Conservation (phyloP, 1,140 invertebrate species). For the Propsilocerus akamusi region DNA sequence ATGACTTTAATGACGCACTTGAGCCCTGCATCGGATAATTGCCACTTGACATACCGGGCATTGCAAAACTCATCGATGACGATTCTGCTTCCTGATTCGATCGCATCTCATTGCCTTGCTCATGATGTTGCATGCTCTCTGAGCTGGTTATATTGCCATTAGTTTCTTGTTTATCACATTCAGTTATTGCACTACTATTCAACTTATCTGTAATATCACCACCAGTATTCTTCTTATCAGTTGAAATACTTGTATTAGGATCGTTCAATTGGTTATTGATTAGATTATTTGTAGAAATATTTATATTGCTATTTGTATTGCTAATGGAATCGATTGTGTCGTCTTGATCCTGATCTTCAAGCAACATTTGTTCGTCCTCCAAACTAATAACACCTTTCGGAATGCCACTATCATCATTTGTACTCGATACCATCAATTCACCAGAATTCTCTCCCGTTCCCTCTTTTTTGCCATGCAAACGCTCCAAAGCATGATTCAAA, state of each 20-base stretch:
- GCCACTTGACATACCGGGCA: not conserved
- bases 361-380: slow-evolving; percentile 7
- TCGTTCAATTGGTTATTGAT: slow-evolving; percentile 1
- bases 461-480: slow-evolving; percentile 43
- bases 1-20: slow-evolving; percentile 14
- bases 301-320: slow-evolving; percentile 3
- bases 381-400: slow-evolving; percentile 1
- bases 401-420: slow-evolving; percentile 31
- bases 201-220: slow-evolving; percentile 7
- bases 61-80: not conserved
- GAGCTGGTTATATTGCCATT: slow-evolving; percentile 18
- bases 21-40: slow-evolving; percentile 8
- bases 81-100: slow-evolving; percentile 6
- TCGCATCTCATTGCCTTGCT: slow-evolving; percentile 11
- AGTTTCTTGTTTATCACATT: slow-evolving; percentile 10
- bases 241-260: not conserved
- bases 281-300: not conserved
- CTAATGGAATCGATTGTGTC: slow-evolving; percentile 41
- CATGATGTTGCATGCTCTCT: slow-evolving; percentile 22
- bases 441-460: slow-evolving; percentile 9
- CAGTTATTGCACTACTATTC: slow-evolving; percentile 13
- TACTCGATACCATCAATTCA: slow-evolving; percentile 38
- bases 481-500: slow-evolving; percentile 65
- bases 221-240: slow-evolving; percentile 11
- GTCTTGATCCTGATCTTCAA: slow-evolving; percentile 38